Evolutionary conservation across 2,797 vertebrate species (phyloP), one percentile per base, ranked within the genome.

Genomic region (Muscicapa comitata): DNA sequence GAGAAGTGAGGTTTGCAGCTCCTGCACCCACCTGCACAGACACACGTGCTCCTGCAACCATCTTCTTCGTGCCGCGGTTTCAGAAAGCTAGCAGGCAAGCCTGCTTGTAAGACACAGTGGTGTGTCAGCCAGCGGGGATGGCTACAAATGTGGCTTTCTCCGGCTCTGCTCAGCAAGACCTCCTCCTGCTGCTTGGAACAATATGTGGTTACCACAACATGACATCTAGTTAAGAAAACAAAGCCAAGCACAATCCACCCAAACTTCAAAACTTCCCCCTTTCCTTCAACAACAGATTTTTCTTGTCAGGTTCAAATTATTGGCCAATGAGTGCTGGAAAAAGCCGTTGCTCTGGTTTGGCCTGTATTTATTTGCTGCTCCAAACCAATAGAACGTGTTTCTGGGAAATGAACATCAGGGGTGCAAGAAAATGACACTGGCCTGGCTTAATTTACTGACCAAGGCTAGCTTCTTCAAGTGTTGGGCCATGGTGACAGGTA

Each of bases 161-260:
- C 19, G 0, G 31, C 83, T 90, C 58, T 66, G 55, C 82, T 95
- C 93, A 89, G 87, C 82, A 94, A 92, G 87, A 75, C 78, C 78
- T 93, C 78, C 73, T 96, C 81, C 91, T 90, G 87, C 87, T 93
- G 81, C 85, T 96, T 84, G 79, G 88, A 96, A 95, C 94, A 94
- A 94, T 93, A 54, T 78, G 51, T 90, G 77, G 76, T 93, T 91
- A 90, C 82, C 89, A 92, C 95, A 96, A 94, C 75, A 91, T 24
- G 48, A 86, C 85, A 90, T 91, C 82, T 75, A 95, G 82, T 93
- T 90, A 58, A 59, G 90, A 80, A 84, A 93, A 94, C 57, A 88
- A 95, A 91, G 77, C 85, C 77, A 93, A 90, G 45, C 71, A 88
- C 70, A 77, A 83, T 91, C 37, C 88, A 92, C 37, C 5, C 65